Evolutionary conservation across 2,888 invertebrate species (phyloP).

Genomic region (Tetragonula carbonaria): DNA sequence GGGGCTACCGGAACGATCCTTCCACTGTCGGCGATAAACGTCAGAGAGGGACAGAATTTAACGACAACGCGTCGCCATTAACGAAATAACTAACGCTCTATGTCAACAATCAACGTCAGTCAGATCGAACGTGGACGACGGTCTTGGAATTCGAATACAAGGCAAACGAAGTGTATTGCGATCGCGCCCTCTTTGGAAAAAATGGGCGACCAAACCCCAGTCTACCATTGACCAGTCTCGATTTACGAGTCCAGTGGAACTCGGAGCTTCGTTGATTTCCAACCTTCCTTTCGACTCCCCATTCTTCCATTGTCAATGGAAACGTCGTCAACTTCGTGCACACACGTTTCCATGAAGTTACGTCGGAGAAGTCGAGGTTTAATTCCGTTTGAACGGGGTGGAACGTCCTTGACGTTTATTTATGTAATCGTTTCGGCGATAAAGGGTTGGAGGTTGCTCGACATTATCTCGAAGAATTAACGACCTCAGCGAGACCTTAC

Average conservation of each 20-base stretch:
- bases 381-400: neutral
- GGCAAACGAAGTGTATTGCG: constrained; percentile 27
- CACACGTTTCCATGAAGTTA: neutral
- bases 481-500: constrained; percentile 21
- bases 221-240: neutral
- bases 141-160: constrained; percentile 25
- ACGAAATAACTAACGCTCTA: constrained; percentile 38
- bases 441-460: constrained; percentile 15
- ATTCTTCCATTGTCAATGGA: no score
- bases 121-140: neutral
- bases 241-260: constrained; percentile 1
- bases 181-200: constrained; percentile 11
- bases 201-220: neutral
- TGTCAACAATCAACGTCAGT: constrained; percentile 33
- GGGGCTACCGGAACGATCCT: neutral
- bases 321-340: neutral
- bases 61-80: constrained; percentile 24
- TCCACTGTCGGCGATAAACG: constrained; percentile 30
- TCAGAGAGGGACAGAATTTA: neutral
- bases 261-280: neutral
- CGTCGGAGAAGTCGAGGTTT: neutral
- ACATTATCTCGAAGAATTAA: constrained; percentile 32
- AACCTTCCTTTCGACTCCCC: neutral
- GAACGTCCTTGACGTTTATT: neutral
- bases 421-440: constrained; percentile 26